phyloP scores from a whole-genome alignment of 2,113 vertebrate species.

The Hiodon tergisus region DNA sequence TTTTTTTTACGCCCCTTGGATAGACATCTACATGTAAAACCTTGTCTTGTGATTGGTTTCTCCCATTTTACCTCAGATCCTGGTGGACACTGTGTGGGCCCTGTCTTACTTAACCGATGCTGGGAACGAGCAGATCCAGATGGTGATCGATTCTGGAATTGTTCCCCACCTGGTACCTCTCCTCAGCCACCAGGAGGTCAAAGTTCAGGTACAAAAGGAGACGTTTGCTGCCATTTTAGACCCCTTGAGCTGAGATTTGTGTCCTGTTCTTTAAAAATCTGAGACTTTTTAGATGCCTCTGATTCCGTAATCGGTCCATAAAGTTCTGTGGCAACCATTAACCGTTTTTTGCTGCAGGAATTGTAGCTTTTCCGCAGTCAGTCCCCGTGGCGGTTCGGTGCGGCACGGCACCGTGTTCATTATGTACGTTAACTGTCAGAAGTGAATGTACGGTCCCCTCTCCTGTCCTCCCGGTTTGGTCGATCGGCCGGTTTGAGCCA shows the following conservation, averaged over 20 bases:
- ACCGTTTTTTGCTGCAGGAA: background rate
- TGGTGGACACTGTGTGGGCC: conserved; percentile 98
- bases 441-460: no score
- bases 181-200: conserved; percentile 97
- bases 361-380: background rate
- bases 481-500: background rate
- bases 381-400: no score
- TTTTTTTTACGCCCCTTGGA: no score
- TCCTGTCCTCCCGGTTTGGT: background rate
- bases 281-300: no score
- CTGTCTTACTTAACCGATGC: conserved; percentile 97
- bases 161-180: conserved; percentile 95
- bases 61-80: conserved; percentile 64
- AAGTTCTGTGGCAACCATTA: no score
- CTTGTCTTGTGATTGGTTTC: background rate
- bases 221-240: background rate
- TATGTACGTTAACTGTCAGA: no score
- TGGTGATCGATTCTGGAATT: conserved; percentile 97
- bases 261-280: no score
- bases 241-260: background rate
- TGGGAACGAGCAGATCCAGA: conserved; percentile 98
- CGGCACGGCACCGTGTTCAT: no score
- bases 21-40: conserved; percentile 5
- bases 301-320: no score
- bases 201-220: conserved; percentile 82